Percentiles rank a stretch among this genome's conserved stretches.
Evolutionary conservation across 2,888 invertebrate species (phyloP).

Genomic region (Opisthograptis luteolata): DNA sequence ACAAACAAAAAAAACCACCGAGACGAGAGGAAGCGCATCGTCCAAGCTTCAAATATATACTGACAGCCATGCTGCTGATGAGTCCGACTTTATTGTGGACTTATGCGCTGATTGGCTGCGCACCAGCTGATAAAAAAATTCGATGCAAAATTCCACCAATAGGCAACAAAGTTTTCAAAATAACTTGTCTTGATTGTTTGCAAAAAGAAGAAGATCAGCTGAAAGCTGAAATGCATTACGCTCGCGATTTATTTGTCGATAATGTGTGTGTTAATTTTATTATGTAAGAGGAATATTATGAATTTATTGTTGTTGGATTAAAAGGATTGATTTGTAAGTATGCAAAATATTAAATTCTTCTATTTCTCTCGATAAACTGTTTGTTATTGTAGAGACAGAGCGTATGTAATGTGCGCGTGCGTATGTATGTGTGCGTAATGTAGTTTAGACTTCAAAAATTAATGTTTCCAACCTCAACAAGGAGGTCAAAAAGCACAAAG

Average conservation of each 20-base stretch:
- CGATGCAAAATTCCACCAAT: constrained; percentile 63
- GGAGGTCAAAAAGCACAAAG: too few relatives aligned
- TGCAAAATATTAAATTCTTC: too few relatives aligned
- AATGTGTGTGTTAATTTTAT: too few relatives aligned
- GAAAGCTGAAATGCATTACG: constrained; percentile 46
- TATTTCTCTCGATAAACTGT: too few relatives aligned
- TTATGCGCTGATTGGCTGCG: constrained; percentile 87
- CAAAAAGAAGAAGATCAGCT: constrained; percentile 55
- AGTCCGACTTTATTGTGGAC: constrained; percentile 92
- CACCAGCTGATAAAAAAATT: constrained; percentile 58
- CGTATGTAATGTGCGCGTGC: too few relatives aligned
- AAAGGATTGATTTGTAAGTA: too few relatives aligned
- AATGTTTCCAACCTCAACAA: too few relatives aligned
- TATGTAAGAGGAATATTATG: too few relatives aligned
- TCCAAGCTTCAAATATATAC: constrained; percentile 97
- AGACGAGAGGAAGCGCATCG: constrained; percentile 93
- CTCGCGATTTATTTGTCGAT: constrained; percentile 38
- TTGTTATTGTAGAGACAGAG: too few relatives aligned
- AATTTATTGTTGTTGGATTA: too few relatives aligned
- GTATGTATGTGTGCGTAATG: too few relatives aligned
- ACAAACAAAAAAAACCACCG: constrained; percentile 84
- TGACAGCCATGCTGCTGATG: constrained; percentile 97
- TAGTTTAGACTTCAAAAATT: too few relatives aligned
- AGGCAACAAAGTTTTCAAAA: constrained; percentile 54
- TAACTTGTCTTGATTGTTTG: constrained; percentile 60